phyloP scores from a whole-genome alignment of 2,113 vertebrate genomes.

The Diglossa brunneiventris region DNA sequence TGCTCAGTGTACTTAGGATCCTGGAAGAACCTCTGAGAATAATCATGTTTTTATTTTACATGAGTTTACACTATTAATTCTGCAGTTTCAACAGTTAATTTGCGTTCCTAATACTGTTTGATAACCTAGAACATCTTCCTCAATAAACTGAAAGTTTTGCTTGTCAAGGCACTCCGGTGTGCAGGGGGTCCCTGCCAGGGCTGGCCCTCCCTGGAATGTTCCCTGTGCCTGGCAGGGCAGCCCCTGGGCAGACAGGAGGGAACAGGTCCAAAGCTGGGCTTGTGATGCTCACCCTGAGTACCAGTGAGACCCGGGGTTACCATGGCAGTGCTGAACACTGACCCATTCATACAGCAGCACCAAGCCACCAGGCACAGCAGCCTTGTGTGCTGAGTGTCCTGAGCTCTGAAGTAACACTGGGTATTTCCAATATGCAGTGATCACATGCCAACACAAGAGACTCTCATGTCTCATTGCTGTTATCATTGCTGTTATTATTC shows the following conservation, averaged over 20 bases:
- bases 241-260: not conserved
- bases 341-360: not conserved
- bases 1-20: not conserved
- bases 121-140: not conserved
- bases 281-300: not conserved
- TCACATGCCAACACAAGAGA: not conserved
- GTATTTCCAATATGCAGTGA: not conserved
- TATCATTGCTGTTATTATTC: not conserved
- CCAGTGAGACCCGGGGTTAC: not conserved
- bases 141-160: not conserved
- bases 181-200: rapidly evolving
- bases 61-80: not conserved
- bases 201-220: no score
- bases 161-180: rapidly evolving
- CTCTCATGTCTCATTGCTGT: not conserved
- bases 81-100: slow-evolving; percentile 12
- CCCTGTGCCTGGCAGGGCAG: not conserved
- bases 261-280: not conserved
- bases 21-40: not conserved
- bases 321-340: not conserved
- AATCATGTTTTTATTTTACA: not conserved
- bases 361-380: not conserved
- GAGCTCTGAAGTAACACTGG: not conserved
- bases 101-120: slow-evolving; percentile 16
- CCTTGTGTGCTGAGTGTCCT: not conserved